These are phyloP conservation scores for Drosophila biarmipes DNA, from an alignment of 1,140 invertebrate species.

Conservation along the genomic window DNA sequence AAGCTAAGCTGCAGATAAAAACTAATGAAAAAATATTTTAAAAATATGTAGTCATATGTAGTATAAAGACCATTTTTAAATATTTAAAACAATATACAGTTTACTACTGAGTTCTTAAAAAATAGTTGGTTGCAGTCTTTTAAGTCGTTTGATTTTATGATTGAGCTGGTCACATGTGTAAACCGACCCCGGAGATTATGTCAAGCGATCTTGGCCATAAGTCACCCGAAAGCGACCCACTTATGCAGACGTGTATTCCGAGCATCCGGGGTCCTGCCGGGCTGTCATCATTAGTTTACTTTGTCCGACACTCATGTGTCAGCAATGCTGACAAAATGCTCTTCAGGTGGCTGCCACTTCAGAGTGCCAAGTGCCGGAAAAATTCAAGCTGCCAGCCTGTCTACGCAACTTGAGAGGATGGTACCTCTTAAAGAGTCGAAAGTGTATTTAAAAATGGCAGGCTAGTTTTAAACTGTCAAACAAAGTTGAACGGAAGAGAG, in stretches of 20 bases:
- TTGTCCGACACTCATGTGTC: slow-evolving; percentile 50
- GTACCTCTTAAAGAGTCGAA: slow-evolving; percentile 29
- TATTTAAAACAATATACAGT: no score
- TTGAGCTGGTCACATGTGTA: slow-evolving; percentile 28
- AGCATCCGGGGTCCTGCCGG: slow-evolving; percentile 13
- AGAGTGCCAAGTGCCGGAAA: slow-evolving; percentile 44
- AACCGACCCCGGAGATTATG: slow-evolving; percentile 31
- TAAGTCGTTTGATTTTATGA: slow-evolving; percentile 10
- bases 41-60: not conserved
- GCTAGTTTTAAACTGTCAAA: not conserved
- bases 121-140: slow-evolving; percentile 1
- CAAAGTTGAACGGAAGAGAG: not conserved
- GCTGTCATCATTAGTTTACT: slow-evolving; percentile 51
- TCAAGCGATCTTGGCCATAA: slow-evolving; percentile 46
- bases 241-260: slow-evolving; percentile 16
- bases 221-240: slow-evolving; percentile 34
- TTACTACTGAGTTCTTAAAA: no score
- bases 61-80: not conserved
- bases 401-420: slow-evolving; percentile 19
- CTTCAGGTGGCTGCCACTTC: slow-evolving; percentile 41
- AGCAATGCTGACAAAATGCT: slow-evolving; percentile 46
- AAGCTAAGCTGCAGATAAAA: not conserved
- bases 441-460: not conserved
- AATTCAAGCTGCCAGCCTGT: slow-evolving; percentile 44
- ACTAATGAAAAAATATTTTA: not conserved